Percentiles rank a stretch among this genome's conserved stretches.
phyloP scores from a whole-genome alignment of 2,113 vertebrate genomes.

The Lycocorax pyrrhopterus region DNA sequence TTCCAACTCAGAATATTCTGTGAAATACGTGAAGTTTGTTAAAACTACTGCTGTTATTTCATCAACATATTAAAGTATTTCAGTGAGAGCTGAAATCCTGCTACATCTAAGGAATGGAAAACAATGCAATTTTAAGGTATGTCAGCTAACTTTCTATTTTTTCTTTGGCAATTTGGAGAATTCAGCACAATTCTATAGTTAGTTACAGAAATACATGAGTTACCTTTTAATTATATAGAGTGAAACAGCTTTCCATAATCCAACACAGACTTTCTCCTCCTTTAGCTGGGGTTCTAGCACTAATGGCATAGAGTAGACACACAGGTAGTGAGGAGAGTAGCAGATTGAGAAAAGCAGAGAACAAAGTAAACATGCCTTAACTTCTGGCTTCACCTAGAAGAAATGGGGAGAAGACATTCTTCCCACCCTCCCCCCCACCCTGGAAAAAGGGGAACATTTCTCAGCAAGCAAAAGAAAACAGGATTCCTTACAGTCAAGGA shows the following conservation, averaged over 20 bases:
- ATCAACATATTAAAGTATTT: neutral
- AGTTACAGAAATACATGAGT: constrained; percentile 42
- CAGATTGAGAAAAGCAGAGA: constrained; percentile 60
- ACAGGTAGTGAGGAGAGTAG: constrained; percentile 47
- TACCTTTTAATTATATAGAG: constrained; percentile 57
- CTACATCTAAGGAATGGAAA: neutral
- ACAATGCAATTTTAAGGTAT: neutral
- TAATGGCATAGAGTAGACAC: constrained; percentile 53
- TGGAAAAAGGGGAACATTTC: neutral
- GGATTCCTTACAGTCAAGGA: neutral
- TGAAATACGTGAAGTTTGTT: neutral
- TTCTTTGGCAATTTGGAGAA: neutral
- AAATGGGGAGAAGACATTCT: constrained; percentile 21
- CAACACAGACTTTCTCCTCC: constrained; percentile 60
- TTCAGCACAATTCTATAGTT: constrained; percentile 2
- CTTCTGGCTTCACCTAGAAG: constrained; percentile 10
- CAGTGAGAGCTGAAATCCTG: neutral
- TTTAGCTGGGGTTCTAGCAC: constrained; percentile 55
- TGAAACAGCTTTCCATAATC: constrained; percentile 60
- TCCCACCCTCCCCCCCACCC: neutral
- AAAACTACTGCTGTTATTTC: neutral
- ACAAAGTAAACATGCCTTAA: constrained; percentile 50
- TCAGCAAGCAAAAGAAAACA: neutral
- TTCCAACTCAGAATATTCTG: neutral
- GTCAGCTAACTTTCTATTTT: neutral